A percentile compares a stretch with the other conserved stretches of the same genome.
Conservation (phyloP, 2,113 vertebrate genomes). For the Sarotherodon lohbergeri region DNA sequence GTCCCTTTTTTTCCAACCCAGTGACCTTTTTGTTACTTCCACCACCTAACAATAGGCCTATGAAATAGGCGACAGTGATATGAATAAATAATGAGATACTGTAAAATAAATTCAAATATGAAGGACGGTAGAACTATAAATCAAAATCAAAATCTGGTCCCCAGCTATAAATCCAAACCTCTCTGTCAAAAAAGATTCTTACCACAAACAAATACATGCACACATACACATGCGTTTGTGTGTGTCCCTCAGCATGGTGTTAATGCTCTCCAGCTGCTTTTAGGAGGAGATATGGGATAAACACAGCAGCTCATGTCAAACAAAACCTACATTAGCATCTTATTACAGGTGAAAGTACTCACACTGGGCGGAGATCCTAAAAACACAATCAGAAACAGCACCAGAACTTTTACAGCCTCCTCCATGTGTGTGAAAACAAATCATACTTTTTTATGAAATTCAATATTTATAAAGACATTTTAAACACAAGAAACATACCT, state of each 20-base stretch:
- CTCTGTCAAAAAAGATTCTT: not conserved
- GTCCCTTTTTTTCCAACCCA: not conserved
- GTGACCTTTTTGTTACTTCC: not conserved
- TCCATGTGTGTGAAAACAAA: not conserved
- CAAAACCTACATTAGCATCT: not conserved
- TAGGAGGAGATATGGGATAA: slow-evolving; percentile 6
- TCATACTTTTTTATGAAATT: not conserved
- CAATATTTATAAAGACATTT: not conserved
- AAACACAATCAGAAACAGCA: not conserved
- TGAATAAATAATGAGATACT: not conserved
- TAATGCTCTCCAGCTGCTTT: slow-evolving; percentile 26
- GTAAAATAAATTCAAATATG: not conserved
- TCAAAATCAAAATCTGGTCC: not conserved
- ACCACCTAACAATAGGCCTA: not conserved
- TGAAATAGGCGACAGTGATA: not conserved
- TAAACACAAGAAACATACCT: not conserved
- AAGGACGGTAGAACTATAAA: rapidly evolving
- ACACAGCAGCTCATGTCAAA: not conserved
- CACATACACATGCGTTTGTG: not conserved
- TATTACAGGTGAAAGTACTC: not conserved
- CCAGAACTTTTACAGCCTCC: not conserved
- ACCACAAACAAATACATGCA: not conserved
- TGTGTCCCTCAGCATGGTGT: slow-evolving; percentile 7
- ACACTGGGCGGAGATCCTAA: not conserved
- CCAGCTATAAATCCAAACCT: not conserved